Conservation (phyloP, 1,140 invertebrate species). For the Neodiprion virginianus region DNA sequence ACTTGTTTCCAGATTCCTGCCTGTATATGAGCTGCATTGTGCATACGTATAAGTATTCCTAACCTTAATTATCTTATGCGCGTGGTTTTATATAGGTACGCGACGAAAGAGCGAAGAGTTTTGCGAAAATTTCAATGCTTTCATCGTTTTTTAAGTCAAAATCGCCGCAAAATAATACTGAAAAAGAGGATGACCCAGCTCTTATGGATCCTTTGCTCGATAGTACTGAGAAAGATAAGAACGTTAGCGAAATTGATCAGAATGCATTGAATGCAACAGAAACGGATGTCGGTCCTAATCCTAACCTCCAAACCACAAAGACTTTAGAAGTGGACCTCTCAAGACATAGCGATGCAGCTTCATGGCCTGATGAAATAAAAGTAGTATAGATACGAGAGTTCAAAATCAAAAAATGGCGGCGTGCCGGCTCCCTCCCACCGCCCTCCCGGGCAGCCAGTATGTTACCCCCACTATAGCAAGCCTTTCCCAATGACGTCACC, state of each 20-base stretch:
- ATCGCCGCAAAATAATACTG: constrained; percentile 7
- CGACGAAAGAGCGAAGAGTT: constrained; percentile 3
- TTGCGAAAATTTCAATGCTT: not conserved
- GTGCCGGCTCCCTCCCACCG: too few relatives aligned
- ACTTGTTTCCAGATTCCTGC: too few relatives aligned
- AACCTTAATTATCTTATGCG: constrained; percentile 2
- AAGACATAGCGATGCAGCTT: not conserved
- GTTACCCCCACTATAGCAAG: too few relatives aligned
- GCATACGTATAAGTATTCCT: not conserved
- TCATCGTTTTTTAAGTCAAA: not conserved
- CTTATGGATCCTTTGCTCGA: not conserved
- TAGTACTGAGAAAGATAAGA: not conserved
- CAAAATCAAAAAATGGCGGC: too few relatives aligned
- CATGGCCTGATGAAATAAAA: not conserved
- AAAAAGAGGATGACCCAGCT: constrained; percentile 4
- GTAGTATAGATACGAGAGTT: too few relatives aligned
- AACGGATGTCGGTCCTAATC: constrained; percentile 6
- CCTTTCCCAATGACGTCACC: too few relatives aligned
- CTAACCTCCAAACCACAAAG: not conserved
- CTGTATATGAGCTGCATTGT: too few relatives aligned
- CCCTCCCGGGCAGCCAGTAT: too few relatives aligned
- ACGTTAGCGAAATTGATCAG: not conserved
- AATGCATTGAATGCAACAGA: not conserved
- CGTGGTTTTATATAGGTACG: constrained; percentile 1
- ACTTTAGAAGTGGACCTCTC: not conserved